Conservation (phyloP, 2,113 vertebrate genomes). For the Scomber colias region DNA sequence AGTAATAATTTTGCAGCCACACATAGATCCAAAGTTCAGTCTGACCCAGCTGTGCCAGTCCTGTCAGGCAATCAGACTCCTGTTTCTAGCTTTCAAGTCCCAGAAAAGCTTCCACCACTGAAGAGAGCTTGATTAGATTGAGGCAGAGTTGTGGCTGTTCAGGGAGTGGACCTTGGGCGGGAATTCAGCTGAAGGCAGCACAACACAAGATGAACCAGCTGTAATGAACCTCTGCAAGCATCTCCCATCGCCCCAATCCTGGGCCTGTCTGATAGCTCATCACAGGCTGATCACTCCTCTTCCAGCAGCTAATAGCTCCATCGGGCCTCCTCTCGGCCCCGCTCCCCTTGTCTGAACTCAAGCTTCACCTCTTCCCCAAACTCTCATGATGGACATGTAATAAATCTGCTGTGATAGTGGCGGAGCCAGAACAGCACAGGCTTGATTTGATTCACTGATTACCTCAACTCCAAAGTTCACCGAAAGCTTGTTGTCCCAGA, state of each 20-base stretch:
- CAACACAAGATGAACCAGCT: conserved; percentile 63
- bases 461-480: conserved; percentile 42
- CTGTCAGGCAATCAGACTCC: conserved; percentile 33
- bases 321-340: conserved; percentile 26
- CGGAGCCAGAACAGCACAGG: conserved; percentile 9
- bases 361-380: conserved; percentile 28
- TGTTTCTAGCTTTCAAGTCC: conserved; percentile 14
- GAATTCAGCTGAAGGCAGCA: conserved; percentile 51
- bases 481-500: conserved; percentile 27
- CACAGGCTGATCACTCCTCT: conserved; percentile 71
- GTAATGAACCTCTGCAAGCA: conserved; percentile 67
- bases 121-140: conserved; percentile 35
- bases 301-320: conserved; percentile 63
- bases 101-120: conserved; percentile 11
- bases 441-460: conserved; percentile 67
- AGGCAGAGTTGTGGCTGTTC: not conserved
- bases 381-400: conserved; percentile 59
- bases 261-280: conserved; percentile 68
- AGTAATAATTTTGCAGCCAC: not conserved
- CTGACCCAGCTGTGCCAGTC: conserved; percentile 20
- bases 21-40: conserved; percentile 2
- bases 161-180: conserved; percentile 27
- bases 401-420: conserved; percentile 52
- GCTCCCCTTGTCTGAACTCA: conserved; percentile 18
- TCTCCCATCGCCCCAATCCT: conserved; percentile 65